Conservation (phyloP, 1,140 invertebrate species). For the Drosophila orosa region DNA sequence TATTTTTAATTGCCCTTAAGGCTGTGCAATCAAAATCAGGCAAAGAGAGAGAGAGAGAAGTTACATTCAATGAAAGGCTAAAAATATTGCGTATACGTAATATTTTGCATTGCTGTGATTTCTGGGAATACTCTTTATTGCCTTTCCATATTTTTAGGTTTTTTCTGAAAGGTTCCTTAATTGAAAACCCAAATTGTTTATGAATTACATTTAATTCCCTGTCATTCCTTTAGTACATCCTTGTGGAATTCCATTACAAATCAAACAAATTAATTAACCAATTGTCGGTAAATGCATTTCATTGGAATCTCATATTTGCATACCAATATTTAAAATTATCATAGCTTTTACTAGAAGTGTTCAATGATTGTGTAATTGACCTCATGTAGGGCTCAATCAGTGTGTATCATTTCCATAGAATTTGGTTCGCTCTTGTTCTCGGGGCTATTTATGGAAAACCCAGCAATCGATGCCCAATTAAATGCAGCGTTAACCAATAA, state of each 20-base stretch:
- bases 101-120: background rate
- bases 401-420: conserved; percentile 33
- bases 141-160: background rate
- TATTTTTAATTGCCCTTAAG: conserved; percentile 12
- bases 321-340: background rate
- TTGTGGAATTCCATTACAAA: background rate
- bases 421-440: conserved; percentile 5
- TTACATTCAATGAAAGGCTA: background rate
- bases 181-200: background rate
- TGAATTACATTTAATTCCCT: background rate
- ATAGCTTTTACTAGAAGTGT: background rate
- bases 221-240: background rate
- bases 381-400: conserved; percentile 18
- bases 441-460: conserved; percentile 36
- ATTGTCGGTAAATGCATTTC: conserved; percentile 12
- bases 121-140: background rate
- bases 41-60: background rate
- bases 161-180: background rate
- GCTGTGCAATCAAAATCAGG: background rate
- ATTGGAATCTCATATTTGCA: conserved; percentile 3
- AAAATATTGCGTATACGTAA: conserved; percentile 26
- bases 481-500: conserved; percentile 59
- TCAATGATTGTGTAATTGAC: conserved; percentile 31
- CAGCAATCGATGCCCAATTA: conserved; percentile 50
- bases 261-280: conserved; percentile 6